A percentile compares a stretch with the other conserved stretches of the same genome.
Evolutionary conservation across 2,888 invertebrate species (phyloP).

Genomic region (Drosophila atripex): DNA sequence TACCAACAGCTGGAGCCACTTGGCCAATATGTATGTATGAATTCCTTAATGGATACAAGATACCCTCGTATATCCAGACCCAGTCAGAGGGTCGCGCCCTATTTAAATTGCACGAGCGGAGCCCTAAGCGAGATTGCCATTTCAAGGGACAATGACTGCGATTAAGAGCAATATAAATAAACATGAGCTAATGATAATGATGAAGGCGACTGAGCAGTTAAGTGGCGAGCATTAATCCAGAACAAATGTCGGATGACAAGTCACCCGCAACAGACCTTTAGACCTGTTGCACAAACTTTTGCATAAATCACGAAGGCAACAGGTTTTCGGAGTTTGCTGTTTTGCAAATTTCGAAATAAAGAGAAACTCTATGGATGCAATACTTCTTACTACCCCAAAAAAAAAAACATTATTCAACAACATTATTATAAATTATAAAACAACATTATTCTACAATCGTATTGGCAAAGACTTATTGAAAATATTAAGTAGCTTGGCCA

Average conservation of each 20-base stretch:
- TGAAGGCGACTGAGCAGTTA: conserved; percentile 2
- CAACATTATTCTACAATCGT: neutral
- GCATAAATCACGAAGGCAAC: conserved; percentile 33
- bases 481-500: conserved; percentile 10
- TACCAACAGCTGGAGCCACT: conserved; percentile 2
- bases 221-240: conserved; percentile 22
- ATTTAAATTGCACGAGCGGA: conserved; percentile 20
- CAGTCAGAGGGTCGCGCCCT: conserved; percentile 11
- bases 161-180: conserved; percentile 40
- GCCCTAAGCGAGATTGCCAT: conserved; percentile 8
- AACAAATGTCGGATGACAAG: conserved; percentile 13
- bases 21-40: neutral
- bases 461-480: neutral
- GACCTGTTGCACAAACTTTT: conserved; percentile 9
- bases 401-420: neutral
- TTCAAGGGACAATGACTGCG: conserved; percentile 35
- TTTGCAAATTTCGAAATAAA: conserved; percentile 13
- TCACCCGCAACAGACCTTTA: conserved; percentile 8
- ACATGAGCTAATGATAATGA: conserved; percentile 19
- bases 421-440: too few relatives aligned
- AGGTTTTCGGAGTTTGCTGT: conserved; percentile 16
- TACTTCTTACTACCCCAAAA: neutral
- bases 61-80: neutral
- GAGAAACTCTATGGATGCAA: conserved; percentile 19
- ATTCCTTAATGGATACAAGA: neutral